Evolutionary conservation across 2,888 invertebrate species (phyloP).

Genomic region (Hirtodrosophila alboralis): DNA sequence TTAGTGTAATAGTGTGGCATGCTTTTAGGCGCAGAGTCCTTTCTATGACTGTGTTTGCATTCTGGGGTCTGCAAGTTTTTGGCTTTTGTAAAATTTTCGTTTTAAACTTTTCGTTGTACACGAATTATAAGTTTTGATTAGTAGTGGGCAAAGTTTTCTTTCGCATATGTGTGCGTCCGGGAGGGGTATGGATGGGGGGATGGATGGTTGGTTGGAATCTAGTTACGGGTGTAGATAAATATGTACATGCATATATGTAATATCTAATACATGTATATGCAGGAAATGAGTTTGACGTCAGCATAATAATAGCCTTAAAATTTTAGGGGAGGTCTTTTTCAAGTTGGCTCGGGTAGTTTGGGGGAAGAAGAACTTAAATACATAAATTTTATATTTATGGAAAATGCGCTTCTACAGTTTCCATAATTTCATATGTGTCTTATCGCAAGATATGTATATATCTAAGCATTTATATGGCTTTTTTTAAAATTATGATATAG

Average conservation of each 20-base stretch:
- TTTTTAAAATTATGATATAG: background rate
- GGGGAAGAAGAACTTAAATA: background rate
- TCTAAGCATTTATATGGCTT: too few relatives aligned
- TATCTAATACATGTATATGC: conserved; percentile 35
- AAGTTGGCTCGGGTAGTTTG: conserved; percentile 1
- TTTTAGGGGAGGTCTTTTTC: conserved; percentile 11
- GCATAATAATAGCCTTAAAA: conserved; percentile 43
- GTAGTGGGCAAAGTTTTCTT: conserved; percentile 76
- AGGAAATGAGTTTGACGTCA: conserved; percentile 69
- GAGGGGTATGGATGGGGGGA: conserved; percentile 13
- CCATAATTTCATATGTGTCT: conserved; percentile 8
- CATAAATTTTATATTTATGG: conserved; percentile 11
- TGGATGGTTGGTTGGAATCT: conserved; percentile 21
- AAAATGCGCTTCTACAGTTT: conserved; percentile 8
- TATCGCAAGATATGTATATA: background rate
- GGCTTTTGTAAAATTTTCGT: conserved; percentile 79
- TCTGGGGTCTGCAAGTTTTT: conserved; percentile 69
- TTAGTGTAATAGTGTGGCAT: conserved; percentile 36
- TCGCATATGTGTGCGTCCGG: conserved; percentile 24
- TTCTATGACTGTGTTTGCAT: conserved; percentile 64
- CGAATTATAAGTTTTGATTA: conserved; percentile 80
- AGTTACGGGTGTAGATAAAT: conserved; percentile 25
- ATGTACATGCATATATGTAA: conserved; percentile 14
- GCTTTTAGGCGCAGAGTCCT: conserved; percentile 57
- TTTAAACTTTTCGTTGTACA: conserved; percentile 78